Percentiles rank a stretch among this genome's conserved stretches.
These are phyloP conservation scores for Papio anubis DNA, from an alignment of 2,113 vertebrate genomes.

Conservation along the genomic window DNA sequence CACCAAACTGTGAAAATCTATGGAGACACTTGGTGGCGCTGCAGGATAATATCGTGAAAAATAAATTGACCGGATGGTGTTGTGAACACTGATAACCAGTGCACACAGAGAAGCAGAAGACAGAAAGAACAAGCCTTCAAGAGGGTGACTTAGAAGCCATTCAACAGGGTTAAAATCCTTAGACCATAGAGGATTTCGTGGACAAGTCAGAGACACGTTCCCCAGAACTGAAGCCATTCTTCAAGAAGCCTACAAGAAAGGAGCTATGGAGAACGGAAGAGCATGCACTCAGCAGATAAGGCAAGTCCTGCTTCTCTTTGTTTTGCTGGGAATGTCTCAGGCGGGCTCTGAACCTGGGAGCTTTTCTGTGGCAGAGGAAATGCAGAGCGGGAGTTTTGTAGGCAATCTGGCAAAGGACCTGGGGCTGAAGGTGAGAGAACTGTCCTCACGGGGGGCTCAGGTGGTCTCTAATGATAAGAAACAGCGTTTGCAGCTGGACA, in stretches of 20 bases:
- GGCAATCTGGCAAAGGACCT: slow-evolving; percentile 87
- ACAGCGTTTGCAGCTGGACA: slow-evolving; percentile 81
- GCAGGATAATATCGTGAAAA: slow-evolving; percentile 63
- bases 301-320: slow-evolving; percentile 81
- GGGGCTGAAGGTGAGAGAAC: slow-evolving; percentile 83
- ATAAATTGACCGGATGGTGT: background rate
- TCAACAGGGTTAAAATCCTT: slow-evolving; percentile 73
- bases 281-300: background rate
- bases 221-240: background rate
- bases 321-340: slow-evolving; percentile 76
- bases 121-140: background rate
- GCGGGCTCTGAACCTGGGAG: slow-evolving; percentile 73
- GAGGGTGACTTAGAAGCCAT: background rate
- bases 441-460: slow-evolving; percentile 82
- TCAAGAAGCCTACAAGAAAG: background rate
- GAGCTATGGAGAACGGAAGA: slow-evolving; percentile 34
- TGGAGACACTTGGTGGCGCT: slow-evolving; percentile 72
- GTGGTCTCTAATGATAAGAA: slow-evolving; percentile 83
- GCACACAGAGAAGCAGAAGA: background rate
- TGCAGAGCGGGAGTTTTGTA: slow-evolving; percentile 83
- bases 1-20: slow-evolving; percentile 41
- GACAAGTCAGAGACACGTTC: background rate
- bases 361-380: slow-evolving; percentile 89
- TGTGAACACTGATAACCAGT: background rate
- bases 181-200: background rate